These are phyloP conservation scores for Lacanobia wlatinum DNA, from an alignment of 2,888 invertebrate genomes.

Conservation along the genomic window DNA sequence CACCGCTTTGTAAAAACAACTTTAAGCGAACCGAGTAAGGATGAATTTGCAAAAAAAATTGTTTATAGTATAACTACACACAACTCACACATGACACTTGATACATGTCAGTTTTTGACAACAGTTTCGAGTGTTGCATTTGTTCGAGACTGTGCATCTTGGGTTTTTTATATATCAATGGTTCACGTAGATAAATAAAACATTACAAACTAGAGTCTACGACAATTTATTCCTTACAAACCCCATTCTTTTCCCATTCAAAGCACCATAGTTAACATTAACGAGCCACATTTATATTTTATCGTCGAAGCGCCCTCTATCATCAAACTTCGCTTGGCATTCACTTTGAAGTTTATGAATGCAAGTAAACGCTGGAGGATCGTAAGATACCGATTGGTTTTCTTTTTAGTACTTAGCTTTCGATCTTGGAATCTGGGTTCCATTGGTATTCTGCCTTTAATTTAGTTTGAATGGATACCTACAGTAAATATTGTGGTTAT, in stretches of 20 bases:
- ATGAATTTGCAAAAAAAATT: no score
- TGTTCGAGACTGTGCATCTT: no score
- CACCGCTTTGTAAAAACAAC: no score
- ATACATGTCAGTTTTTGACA: no score
- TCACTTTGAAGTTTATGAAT: slow-evolving; percentile 76
- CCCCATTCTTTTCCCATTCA: slow-evolving; percentile 13
- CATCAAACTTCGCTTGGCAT: slow-evolving; percentile 75
- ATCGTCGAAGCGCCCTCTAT: slow-evolving; percentile 64
- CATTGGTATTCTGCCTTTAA: slow-evolving; percentile 30
- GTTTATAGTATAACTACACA: no score
- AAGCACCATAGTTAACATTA: slow-evolving; percentile 34
- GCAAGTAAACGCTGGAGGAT: slow-evolving; percentile 69
- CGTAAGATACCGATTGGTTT: slow-evolving; percentile 68
- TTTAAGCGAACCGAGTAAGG: no score
- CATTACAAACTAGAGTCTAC: background rate
- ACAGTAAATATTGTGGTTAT: background rate
- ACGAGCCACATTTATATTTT: slow-evolving; percentile 67
- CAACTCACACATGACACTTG: no score
- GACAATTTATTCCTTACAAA: slow-evolving; percentile 13
- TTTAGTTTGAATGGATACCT: background rate
- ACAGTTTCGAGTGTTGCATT: no score
- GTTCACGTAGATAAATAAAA: background rate
- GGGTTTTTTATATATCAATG: no score
- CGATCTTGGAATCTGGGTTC: slow-evolving; percentile 13
- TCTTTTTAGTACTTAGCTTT: slow-evolving; percentile 57